Evolutionary conservation across 2,113 vertebrate genomes (phyloP).

Genomic region (Pimephales promelas): DNA sequence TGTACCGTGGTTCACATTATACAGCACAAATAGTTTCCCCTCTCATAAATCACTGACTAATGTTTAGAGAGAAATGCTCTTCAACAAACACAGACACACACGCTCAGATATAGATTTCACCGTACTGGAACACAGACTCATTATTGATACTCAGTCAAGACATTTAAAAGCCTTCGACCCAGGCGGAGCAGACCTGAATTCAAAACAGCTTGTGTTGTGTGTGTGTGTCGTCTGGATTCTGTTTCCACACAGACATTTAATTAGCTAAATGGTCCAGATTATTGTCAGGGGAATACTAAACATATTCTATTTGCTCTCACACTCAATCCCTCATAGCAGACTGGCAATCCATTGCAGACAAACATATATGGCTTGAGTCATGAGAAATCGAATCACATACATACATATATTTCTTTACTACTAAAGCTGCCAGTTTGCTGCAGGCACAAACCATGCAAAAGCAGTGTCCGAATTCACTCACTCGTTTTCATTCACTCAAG

Average conservation of each 20-base stretch:
- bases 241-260: constrained; percentile 58
- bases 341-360: background rate
- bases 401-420: no score
- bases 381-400: background rate
- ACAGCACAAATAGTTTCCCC: background rate
- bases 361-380: background rate
- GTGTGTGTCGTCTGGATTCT: constrained; percentile 36
- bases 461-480: no score
- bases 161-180: constrained; percentile 33
- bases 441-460: no score
- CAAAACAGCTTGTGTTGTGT: constrained; percentile 12
- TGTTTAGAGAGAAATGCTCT: background rate
- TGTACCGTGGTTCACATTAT: background rate
- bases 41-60: background rate
- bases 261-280: constrained; percentile 64
- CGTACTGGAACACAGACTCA: constrained; percentile 14
- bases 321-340: background rate
- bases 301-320: constrained; percentile 38
- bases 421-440: no score
- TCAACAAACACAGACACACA: background rate
- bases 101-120: constrained; percentile 21
- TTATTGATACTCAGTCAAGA: constrained; percentile 49
- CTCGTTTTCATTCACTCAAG: no score
- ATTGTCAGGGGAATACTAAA: constrained; percentile 47
- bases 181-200: constrained; percentile 39